These are phyloP conservation scores for Lasioglossum zephyrum DNA, from an alignment of 2,888 invertebrate species.

Conservation along the genomic window DNA sequence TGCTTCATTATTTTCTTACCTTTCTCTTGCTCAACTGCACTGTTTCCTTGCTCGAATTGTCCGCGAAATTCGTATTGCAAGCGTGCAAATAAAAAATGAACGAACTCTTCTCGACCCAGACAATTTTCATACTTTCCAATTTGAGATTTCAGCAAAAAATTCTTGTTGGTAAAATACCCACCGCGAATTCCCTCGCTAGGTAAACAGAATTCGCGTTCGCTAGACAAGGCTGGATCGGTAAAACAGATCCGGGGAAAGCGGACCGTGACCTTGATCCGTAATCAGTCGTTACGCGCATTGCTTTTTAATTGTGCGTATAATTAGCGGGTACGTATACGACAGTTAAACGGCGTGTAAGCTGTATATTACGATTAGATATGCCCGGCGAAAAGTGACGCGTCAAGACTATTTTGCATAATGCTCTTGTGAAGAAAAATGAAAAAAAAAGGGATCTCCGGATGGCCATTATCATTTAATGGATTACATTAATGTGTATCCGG, in stretches of 20 bases:
- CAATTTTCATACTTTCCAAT: not conserved
- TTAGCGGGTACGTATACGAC: constrained; percentile 26
- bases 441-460: not conserved
- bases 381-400: constrained; percentile 31
- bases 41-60: not conserved
- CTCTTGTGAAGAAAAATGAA: not conserved
- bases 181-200: constrained; percentile 61
- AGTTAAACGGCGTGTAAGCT: constrained; percentile 32
- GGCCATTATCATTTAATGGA: constrained; percentile 31
- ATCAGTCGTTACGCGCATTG: constrained; percentile 32
- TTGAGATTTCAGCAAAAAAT: not conserved
- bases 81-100: not conserved
- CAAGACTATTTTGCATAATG: constrained; percentile 39
- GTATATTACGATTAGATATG: constrained; percentile 49
- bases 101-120: not conserved
- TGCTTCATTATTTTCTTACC: not conserved
- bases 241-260: constrained; percentile 57
- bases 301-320: constrained; percentile 51
- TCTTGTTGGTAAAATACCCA: constrained; percentile 65
- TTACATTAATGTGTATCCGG: constrained; percentile 10
- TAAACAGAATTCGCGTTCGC: constrained; percentile 56
- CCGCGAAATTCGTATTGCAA: not conserved
- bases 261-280: constrained; percentile 54
- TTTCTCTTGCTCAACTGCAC: not conserved
- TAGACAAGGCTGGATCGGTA: constrained; percentile 69